These are phyloP conservation scores for Lycopodina hypogea DNA, from an alignment of 37 sponge, comb jelly and placozoan genomes.

Conservation along the genomic window DNA sequence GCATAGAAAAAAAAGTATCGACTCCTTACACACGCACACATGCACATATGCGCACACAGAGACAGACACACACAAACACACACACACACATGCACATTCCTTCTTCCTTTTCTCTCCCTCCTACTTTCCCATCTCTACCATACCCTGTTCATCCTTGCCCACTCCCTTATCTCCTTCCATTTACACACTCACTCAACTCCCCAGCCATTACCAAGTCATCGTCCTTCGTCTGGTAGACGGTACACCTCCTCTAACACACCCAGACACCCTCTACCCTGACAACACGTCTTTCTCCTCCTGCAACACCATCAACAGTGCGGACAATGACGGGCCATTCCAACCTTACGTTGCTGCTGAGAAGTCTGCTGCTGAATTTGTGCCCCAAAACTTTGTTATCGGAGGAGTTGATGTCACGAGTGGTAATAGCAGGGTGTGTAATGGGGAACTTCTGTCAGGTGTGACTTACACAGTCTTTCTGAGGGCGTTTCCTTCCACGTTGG, in stretches of 20 bases:
- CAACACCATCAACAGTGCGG: not conserved
- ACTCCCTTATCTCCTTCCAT: not conserved
- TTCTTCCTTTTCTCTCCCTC: not conserved
- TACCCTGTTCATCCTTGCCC: not conserved
- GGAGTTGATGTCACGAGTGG: slow-evolving; percentile 1
- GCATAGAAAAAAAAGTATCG: too few species aligned
- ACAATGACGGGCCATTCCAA: not conserved
- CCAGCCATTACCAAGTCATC: not conserved
- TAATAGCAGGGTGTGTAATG: not conserved
- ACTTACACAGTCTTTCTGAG: slow-evolving; percentile 21
- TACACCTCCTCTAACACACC: not conserved
- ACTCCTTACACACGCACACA: too few species aligned
- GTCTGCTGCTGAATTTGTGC: not conserved
- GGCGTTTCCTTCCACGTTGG: slow-evolving; percentile 22
- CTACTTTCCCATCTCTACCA: not conserved
- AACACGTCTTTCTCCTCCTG: not conserved
- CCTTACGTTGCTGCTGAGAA: slow-evolving; percentile 33
- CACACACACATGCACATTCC: slow-evolving; percentile 4
- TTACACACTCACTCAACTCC: slow-evolving; percentile 1
- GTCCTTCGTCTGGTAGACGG: not conserved
- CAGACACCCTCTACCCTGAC: slow-evolving; percentile 18
- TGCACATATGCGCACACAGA: too few species aligned
- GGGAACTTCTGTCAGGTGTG: not conserved
- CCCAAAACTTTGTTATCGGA: not conserved
- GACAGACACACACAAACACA: too few species aligned